Percentiles rank a stretch among this genome's conserved stretches.
Evolutionary conservation across 2,797 vertebrate genomes (phyloP).

Genomic region (Florisuga fusca): DNA sequence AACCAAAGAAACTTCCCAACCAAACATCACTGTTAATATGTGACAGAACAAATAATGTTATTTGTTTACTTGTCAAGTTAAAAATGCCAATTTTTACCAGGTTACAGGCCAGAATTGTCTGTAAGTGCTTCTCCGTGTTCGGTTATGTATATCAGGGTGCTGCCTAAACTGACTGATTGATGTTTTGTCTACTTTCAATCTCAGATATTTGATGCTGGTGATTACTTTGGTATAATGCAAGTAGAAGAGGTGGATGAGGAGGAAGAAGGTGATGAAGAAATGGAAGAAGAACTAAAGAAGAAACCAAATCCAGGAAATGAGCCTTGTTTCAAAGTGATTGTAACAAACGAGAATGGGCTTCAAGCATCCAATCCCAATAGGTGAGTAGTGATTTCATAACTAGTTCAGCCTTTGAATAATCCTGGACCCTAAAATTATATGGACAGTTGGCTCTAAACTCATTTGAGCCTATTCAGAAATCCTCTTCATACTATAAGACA

Average conservation of each 20-base stretch:
- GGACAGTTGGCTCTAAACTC: background rate
- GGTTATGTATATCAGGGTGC: rapidly evolving
- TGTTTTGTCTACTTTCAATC: background rate
- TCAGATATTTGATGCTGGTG: slow-evolving; percentile 93
- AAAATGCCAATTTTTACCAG: background rate
- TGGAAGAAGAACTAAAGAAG: slow-evolving; percentile 55
- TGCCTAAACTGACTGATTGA: background rate
- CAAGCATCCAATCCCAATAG: slow-evolving; percentile 82
- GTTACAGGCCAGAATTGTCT: background rate
- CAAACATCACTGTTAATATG: background rate
- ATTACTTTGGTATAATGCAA: slow-evolving; percentile 93
- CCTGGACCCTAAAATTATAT: background rate
- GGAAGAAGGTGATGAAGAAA: slow-evolving; percentile 70
- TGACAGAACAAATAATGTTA: background rate
- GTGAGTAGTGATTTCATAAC: slow-evolving; percentile 72
- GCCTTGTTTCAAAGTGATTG: slow-evolving; percentile 87
- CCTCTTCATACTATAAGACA: background rate
- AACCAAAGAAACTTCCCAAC: background rate
- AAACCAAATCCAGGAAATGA: slow-evolving; percentile 71
- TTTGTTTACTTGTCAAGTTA: background rate
- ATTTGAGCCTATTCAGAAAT: background rate
- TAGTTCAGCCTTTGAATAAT: background rate
- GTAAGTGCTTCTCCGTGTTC: background rate
- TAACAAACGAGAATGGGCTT: slow-evolving; percentile 88
- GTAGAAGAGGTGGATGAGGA: slow-evolving; percentile 79